phyloP scores from a whole-genome alignment of 2,113 vertebrate species.

The Neolamprologus cancellatus region DNA sequence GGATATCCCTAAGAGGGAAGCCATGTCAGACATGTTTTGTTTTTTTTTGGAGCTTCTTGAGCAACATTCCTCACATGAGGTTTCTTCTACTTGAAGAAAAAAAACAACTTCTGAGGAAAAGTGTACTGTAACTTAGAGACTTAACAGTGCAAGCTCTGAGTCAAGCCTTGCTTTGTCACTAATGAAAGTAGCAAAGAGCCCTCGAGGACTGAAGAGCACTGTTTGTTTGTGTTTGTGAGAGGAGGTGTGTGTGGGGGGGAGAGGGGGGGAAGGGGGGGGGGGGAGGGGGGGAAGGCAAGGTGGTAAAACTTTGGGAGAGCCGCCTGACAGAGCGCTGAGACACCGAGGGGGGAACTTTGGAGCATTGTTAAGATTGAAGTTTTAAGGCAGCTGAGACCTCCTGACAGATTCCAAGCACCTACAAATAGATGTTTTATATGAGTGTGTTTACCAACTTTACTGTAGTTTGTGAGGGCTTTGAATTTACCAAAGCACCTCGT shows the following conservation, averaged over 20 bases:
- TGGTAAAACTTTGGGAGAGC: too few relatives aligned
- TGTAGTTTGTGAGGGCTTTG: constrained; percentile 61
- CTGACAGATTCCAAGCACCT: constrained; percentile 67
- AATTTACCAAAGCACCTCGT: constrained; percentile 62
- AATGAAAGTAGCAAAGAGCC: constrained; percentile 73
- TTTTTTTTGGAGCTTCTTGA: constrained; percentile 37
- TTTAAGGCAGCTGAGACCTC: constrained; percentile 67
- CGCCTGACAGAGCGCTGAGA: too few relatives aligned
- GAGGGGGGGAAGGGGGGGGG: too few relatives aligned
- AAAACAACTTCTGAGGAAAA: constrained; percentile 41
- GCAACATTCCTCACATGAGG: constrained; percentile 49
- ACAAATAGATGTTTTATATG: constrained; percentile 70
- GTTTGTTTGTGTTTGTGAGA: constrained; percentile 72
- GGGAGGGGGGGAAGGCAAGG: neutral
- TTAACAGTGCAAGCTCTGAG: constrained; percentile 41
- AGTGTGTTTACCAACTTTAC: constrained; percentile 67
- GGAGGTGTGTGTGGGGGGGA: neutral
- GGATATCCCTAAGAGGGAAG: constrained; percentile 28
- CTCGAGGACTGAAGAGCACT: constrained; percentile 58
- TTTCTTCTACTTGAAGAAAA: constrained; percentile 36
- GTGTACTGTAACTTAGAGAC: constrained; percentile 60
- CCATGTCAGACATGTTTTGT: constrained; percentile 30
- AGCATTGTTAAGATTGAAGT: constrained; percentile 70
- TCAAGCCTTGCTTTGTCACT: constrained; percentile 66
- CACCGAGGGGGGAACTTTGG: constrained; percentile 46